Evolutionary conservation across 2,797 vertebrate genomes (phyloP).

Genomic region (Danio jaintianensis): DNA sequence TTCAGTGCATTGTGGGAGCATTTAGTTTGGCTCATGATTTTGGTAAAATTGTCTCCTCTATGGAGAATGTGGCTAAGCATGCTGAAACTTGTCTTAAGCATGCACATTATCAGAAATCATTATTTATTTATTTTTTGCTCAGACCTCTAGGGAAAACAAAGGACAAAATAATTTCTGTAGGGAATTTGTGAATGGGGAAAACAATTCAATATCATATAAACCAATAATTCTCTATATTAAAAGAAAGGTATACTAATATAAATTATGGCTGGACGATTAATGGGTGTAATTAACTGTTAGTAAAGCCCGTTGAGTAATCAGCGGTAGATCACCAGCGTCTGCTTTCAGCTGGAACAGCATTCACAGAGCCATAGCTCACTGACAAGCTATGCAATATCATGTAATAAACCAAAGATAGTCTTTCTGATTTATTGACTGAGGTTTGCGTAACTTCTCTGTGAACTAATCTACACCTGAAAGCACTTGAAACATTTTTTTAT

Average conservation of each 20-base stretch:
- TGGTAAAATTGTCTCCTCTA: neutral
- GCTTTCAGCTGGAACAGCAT: too few species aligned
- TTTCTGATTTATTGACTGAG: too few species aligned
- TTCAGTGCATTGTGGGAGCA: slow-evolving; percentile 20
- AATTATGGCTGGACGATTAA: neutral
- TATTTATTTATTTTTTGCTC: slow-evolving; percentile 36
- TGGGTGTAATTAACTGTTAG: too few species aligned
- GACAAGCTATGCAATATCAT: too few species aligned
- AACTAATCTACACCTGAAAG: too few species aligned
- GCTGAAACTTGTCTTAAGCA: neutral
- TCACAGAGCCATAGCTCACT: too few species aligned
- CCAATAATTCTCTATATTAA: neutral
- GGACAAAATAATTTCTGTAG: neutral
- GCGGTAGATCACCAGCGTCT: too few species aligned
- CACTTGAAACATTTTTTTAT: too few species aligned
- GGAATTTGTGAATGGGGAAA: neutral
- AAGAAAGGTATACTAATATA: neutral
- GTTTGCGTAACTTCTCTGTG: too few species aligned
- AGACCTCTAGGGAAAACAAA: neutral
- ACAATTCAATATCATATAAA: neutral
- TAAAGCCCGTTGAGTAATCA: too few species aligned
- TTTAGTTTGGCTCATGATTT: slow-evolving; percentile 14
- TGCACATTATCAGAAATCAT: neutral
- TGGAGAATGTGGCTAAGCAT: slow-evolving; percentile 17
- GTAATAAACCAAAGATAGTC: too few species aligned